These are phyloP conservation scores for Aelia acuminata DNA, from an alignment of 2,888 invertebrate species.

Conservation along the genomic window DNA sequence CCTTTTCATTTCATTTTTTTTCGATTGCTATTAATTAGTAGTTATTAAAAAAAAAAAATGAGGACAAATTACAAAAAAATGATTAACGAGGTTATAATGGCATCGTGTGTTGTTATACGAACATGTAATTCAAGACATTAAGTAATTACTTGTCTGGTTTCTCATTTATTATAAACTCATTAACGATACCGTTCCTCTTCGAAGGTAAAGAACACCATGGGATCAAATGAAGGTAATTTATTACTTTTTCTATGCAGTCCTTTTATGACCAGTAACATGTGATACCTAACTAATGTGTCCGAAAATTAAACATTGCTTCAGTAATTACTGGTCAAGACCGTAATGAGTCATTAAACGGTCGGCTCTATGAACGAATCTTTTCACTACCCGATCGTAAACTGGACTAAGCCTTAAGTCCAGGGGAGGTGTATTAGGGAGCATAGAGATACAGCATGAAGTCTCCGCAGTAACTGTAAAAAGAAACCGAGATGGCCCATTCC, in stretches of 20 bases:
- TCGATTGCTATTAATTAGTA: neutral
- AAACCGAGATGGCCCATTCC: neutral
- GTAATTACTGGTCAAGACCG: too few relatives aligned
- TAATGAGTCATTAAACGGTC: neutral
- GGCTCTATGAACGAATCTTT: neutral
- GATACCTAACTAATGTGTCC: too few relatives aligned
- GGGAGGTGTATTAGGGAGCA: neutral
- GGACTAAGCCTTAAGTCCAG: neutral
- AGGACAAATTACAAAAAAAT: neutral
- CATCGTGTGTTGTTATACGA: neutral
- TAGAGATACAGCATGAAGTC: neutral
- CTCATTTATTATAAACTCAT: slow-evolving; percentile 27
- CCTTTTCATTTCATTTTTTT: neutral
- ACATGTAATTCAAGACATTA: slow-evolving; percentile 17
- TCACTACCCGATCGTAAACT: neutral
- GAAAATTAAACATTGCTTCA: too few relatives aligned
- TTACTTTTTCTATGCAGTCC: neutral
- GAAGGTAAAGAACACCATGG: neutral
- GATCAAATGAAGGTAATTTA: neutral
- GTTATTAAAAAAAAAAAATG: neutral
- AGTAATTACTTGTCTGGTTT: slow-evolving; percentile 23
- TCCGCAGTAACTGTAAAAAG: neutral
- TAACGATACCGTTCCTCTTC: neutral
- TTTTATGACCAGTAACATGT: neutral
- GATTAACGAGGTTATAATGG: slow-evolving; percentile 2